Evolutionary conservation across 2,888 invertebrate genomes (phyloP), one percentile per base, ranked within the genome.

Genomic region (Ceramica pisi): DNA sequence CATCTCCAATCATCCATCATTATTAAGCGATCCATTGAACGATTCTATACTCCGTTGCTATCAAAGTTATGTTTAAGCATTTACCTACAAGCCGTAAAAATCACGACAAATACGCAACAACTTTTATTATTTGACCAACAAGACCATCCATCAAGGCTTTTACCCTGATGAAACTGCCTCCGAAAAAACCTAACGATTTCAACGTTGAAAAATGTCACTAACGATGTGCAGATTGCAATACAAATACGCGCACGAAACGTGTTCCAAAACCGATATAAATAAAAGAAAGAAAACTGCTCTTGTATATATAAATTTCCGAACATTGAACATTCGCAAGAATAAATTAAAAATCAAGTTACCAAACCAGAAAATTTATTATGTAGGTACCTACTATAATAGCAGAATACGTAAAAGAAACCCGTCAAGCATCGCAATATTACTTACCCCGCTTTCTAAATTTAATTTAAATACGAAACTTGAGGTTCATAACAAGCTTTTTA

Each of bases 401-500:
- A 65, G 67, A 61, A 75, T 38, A 67, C 51, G 67, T 71, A 67
- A 67, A 67, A 82, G 66, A 78, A 71, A 69, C 53, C 67, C 44
- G 63, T 53, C 61, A 71, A 82, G 60, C 60, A 69, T 55, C 66
- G 71, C 48, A 51, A 80, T 83, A 83, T 80, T 69, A 69, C 75
- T 80, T 75, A 83, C 75, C 81, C 0, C 66, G 71, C 63, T 71
- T 84, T 80, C 74, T 75, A 75, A 83, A 85, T 81, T 75, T 81
- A 74, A 83, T 83, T 82, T 72, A 75, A 83, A 76, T 79, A 71
- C 51, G 71, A 77, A 69, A 75, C 57, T 78, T 66, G 74, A 70
- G 61, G 65, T 67, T 79, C 68, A 66, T 81, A 84, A 80, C 76
- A 84, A 81, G 78, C 71, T 84, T 83, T 81, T 84, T 83, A 86